Conservation (phyloP, 2,888 invertebrate species). For the Hedychridium roseum region DNA sequence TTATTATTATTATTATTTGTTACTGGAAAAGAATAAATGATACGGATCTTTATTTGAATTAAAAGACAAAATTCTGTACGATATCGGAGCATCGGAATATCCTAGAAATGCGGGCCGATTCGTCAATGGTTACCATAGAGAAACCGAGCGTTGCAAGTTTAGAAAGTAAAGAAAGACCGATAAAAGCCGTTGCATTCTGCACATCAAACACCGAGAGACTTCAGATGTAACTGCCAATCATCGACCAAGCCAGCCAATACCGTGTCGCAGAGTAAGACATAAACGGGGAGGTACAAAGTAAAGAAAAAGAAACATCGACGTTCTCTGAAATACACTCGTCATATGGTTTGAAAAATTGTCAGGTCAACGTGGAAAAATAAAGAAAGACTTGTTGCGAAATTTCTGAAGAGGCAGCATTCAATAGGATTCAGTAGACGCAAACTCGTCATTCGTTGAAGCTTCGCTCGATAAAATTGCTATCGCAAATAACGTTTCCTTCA, state of each 20-base stretch:
- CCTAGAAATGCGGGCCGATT: slow-evolving; percentile 17
- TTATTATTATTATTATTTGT: too few species aligned
- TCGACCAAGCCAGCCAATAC: slow-evolving; percentile 44
- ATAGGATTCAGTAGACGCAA: slow-evolving; percentile 28
- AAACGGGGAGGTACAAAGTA: slow-evolving; percentile 33
- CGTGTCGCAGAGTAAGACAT: slow-evolving; percentile 34
- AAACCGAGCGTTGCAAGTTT: slow-evolving; percentile 13
- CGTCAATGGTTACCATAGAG: slow-evolving; percentile 20
- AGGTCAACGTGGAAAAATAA: too few species aligned
- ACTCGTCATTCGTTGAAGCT: too few species aligned
- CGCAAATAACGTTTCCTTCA: too few species aligned
- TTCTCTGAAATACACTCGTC: too few species aligned
- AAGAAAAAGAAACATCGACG: too few species aligned
- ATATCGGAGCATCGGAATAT: slow-evolving; percentile 29
- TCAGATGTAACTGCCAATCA: slow-evolving; percentile 40
- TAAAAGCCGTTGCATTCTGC: slow-evolving; percentile 49
- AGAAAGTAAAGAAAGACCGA: slow-evolving; percentile 25
- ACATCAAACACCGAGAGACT: slow-evolving; percentile 41
- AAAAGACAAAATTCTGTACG: too few species aligned
- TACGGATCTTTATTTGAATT: too few species aligned
- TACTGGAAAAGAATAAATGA: too few species aligned
- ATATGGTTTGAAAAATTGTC: too few species aligned
- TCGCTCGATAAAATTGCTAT: too few species aligned
- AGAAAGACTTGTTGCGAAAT: too few species aligned
- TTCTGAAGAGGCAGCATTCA: slow-evolving; percentile 13